Evolutionary conservation across 2,113 vertebrate species (phyloP), one percentile per base, ranked within the genome.

Genomic region (Ophthalmotilapia sp.): DNA sequence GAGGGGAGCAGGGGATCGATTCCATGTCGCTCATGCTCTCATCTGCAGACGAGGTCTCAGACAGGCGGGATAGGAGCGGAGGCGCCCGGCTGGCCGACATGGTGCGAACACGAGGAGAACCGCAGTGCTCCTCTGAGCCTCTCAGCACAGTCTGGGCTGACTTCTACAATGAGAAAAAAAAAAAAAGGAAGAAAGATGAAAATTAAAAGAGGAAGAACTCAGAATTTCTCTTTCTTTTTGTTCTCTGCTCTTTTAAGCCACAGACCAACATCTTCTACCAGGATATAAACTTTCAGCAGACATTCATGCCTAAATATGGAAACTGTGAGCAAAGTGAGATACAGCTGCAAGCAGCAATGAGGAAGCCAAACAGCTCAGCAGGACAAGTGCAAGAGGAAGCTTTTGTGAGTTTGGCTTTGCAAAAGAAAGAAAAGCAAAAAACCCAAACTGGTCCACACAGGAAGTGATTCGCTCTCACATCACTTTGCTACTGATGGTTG

Each of bases 71-170:
- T 3, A 98, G 93, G 79, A 98, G 94, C 0, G 96, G 97, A 1
- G 98, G 98, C 0, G 45, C 90, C 3, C 97, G 97, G 49, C 97
- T 96, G 1, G 95, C 92, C 0, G 99, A 99, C 6, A 97, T 31
- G 0, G 98, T 99, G 5, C 98, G 96, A 5, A 98, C 97, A 0
- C 97, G 96, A 40, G 96, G 96, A 38, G 98, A 99, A 29, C 99
- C 98, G n/a, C 98, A 99, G 2, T 91, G 96, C 79, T 99, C 98
- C 95, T 99, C 98, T 1, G 95, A 97, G 21, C 99, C 98, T 38
- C 99, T 96, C 29, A 99, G 92, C 68, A 98, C 96, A 1, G 99
- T 99, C 86, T 99, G 90, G 4, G 99, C 98, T 1, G 97, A 98
- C 79, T 98, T 96, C 99, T 99, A 91, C 86, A 79, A 33, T 85